Base-by-base conservation (phyloP, 1,140 invertebrate species). In the Anthonomus grandis region DNA sequence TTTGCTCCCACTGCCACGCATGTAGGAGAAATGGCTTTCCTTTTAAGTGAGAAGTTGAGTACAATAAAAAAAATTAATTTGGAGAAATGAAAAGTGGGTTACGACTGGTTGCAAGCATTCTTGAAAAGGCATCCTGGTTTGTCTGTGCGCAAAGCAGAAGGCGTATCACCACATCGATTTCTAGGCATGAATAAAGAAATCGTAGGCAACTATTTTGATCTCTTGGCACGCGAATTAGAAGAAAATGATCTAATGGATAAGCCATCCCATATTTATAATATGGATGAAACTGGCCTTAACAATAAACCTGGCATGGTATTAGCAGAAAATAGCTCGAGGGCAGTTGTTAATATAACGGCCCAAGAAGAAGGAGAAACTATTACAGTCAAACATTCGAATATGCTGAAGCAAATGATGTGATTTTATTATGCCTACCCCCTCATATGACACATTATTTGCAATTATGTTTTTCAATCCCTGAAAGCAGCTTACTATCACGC, bases 221-320 rank as follows among this genome's bases (percentile, higher is more conserved):
- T 31, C n/a, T 31, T 31, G 6, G 6, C 6, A 6, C n/a, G 27
- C 27, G 27, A 8, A 6, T 31, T 31, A 31, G 27, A 31, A 31
- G 27, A 31, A 31, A 31, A 31, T n/a, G 6, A 61, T 50, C 25
- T 65, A n/a, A 1, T 59, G 12, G 27, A 60, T 47, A 72, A 71
- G 48, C 27, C 59, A 68, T 31, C 27, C 27, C 27, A 31, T 31
- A 31, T 31, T 31, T 8, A 31, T n/a, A 31, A 31, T 31, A 31
- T 74, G 53, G 72, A 77, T 56, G 73, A 76, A 62, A 67, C 61
- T 15, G 74, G 73, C 8, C 39, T 75, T 31, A 31, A 31, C 27
- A 31, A 31, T n/a, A 31, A 31, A 59, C 55, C 63, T 31, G 27
- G 24, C 64, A 66, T 66, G 58, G 67, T 74, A 15, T 22, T 76